phyloP scores from a whole-genome alignment of 1,140 invertebrate genomes.

The Temnothorax longispinosus region DNA sequence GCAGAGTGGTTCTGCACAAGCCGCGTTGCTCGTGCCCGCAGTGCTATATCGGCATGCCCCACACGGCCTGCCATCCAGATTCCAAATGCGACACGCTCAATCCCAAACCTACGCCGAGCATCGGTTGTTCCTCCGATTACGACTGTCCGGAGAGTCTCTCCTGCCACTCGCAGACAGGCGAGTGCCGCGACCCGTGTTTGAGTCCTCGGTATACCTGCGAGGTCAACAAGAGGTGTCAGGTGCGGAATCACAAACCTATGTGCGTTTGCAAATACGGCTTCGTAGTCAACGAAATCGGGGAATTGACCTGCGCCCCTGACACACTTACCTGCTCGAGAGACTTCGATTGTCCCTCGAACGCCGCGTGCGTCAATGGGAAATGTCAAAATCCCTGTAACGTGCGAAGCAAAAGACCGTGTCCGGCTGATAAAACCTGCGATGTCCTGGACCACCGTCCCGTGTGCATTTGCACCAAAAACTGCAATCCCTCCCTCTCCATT shows the following conservation, averaged over 20 bases:
- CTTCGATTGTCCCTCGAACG: constrained; percentile 94
- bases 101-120: constrained; percentile 84
- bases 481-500: constrained; percentile 93
- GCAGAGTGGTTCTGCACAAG: constrained; percentile 92
- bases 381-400: constrained; percentile 94
- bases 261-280: constrained; percentile 96
- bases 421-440: constrained; percentile 93
- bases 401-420: constrained; percentile 87
- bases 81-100: constrained; percentile 89
- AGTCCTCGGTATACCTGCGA: constrained; percentile 88
- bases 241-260: constrained; percentile 92
- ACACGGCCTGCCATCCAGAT: constrained; percentile 91
- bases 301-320: constrained; percentile 93
- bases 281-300: constrained; percentile 93
- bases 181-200: constrained; percentile 93
- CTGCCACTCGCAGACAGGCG: constrained; percentile 89
- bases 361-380: constrained; percentile 92
- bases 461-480: constrained; percentile 95
- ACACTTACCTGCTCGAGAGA: constrained; percentile 92
- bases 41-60: constrained; percentile 93
- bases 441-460: constrained; percentile 94
- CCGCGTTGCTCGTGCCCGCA: constrained; percentile 94
- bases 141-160: constrained; percentile 92
- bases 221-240: constrained; percentile 94
- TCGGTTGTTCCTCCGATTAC: constrained; percentile 88